phyloP scores from a whole-genome alignment of 2,888 invertebrate species.

The Drosophila quinaria region DNA sequence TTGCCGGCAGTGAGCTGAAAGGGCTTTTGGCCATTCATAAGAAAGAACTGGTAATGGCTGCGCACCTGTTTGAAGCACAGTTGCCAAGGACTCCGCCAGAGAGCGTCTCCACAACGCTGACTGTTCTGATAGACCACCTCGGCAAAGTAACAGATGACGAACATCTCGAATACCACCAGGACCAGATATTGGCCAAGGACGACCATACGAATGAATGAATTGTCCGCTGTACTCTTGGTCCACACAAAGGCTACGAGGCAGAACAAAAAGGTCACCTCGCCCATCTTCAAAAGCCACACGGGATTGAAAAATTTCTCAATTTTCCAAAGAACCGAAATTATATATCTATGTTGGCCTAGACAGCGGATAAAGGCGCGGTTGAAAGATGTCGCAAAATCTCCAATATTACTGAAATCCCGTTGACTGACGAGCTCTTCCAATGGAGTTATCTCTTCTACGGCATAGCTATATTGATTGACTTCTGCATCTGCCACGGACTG shows the following conservation, averaged over 20 bases:
- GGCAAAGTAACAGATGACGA: conserved; percentile 78
- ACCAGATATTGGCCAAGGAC: conserved; percentile 74
- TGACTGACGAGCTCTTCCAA: conserved; percentile 22
- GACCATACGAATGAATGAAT: conserved; percentile 65
- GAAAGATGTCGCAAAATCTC: conserved; percentile 52
- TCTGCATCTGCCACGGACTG: conserved; percentile 58
- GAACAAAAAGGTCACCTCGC: conserved; percentile 75
- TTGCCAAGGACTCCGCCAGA: conserved; percentile 78
- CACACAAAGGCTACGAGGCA: conserved; percentile 82
- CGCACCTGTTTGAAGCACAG: conserved; percentile 64
- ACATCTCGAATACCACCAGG: conserved; percentile 72
- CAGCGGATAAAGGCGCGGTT: conserved; percentile 69
- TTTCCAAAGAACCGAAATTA: conserved; percentile 68
- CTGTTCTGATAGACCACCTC: conserved; percentile 73
- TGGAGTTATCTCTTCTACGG: conserved; percentile 47
- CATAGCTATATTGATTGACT: conserved; percentile 66
- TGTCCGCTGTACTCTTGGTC: conserved; percentile 74
- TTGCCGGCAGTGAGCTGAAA: conserved; percentile 77
- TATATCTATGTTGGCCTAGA: conserved; percentile 79
- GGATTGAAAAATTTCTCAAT: conserved; percentile 81
- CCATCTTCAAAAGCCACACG: conserved; percentile 79
- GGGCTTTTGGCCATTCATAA: conserved; percentile 35
- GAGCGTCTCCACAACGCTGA: conserved; percentile 72
- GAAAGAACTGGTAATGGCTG: conserved; percentile 69
- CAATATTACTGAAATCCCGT: neutral